A percentile compares a stretch with the other conserved stretches of the same genome.
Evolutionary conservation across 2,797 vertebrate species (phyloP).

Genomic region (Cephalopachus bancanus): DNA sequence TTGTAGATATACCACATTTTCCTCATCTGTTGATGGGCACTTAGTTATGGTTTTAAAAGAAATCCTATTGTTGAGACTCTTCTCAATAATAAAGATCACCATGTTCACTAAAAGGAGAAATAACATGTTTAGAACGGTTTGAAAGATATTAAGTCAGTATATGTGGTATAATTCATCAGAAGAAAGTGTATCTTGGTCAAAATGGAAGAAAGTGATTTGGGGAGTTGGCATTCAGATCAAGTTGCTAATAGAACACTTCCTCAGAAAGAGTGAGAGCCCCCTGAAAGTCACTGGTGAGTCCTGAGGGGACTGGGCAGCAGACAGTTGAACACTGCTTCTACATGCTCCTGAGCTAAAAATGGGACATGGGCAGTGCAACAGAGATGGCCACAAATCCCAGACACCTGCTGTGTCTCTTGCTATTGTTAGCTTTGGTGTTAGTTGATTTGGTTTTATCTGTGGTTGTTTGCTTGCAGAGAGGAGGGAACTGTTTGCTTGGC

Average conservation of each 20-base stretch:
- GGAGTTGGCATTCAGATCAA: neutral
- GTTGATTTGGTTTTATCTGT: neutral
- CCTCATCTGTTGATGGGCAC: neutral
- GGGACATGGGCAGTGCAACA: neutral
- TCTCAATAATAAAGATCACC: neutral
- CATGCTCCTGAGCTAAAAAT: accelerated
- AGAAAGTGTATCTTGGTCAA: neutral
- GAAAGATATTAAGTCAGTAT: neutral
- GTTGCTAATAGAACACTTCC: neutral
- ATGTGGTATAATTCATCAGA: neutral
- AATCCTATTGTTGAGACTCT: neutral
- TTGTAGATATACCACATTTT: neutral
- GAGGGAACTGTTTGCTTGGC: neutral
- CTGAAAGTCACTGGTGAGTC: neutral
- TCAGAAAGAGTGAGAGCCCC: neutral
- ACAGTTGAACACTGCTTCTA: neutral
- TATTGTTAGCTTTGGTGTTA: neutral
- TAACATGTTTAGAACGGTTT: neutral
- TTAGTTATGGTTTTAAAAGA: conserved; percentile 27
- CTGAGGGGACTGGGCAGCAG: too few species aligned
- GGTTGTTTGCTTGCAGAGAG: neutral
- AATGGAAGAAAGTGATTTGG: neutral
- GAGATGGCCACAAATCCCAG: neutral
- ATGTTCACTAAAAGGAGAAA: neutral
- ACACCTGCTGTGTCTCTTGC: neutral